Evolutionary conservation across 35 echinoderm and acorn worm species (phyloP).

Genomic region (Chiridota heheva): DNA sequence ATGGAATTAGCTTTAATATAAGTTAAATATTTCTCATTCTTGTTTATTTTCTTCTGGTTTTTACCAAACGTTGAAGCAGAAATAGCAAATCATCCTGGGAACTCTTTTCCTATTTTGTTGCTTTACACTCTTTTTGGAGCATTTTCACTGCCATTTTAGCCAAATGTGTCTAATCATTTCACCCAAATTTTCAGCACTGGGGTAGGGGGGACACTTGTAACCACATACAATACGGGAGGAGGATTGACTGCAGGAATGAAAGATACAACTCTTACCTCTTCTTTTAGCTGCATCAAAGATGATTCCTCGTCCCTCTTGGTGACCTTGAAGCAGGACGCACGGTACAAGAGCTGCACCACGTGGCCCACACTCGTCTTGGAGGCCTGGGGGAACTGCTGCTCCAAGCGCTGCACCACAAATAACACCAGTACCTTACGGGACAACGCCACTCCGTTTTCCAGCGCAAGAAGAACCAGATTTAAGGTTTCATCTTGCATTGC

Average conservation of each 20-base stretch:
- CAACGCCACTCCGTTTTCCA: constrained; percentile 85
- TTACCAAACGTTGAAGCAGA: too few relatives aligned
- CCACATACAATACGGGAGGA: background rate
- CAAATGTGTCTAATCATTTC: too few relatives aligned
- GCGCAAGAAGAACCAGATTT: constrained; percentile 86
- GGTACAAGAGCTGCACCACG: constrained; percentile 96
- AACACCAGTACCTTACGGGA: constrained; percentile 98
- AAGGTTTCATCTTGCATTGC: constrained; percentile 97
- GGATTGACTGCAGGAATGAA: background rate
- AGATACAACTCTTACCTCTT: constrained; percentile 73
- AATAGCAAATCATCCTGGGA: too few relatives aligned
- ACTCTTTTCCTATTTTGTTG: too few relatives aligned
- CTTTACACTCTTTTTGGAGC: too few relatives aligned
- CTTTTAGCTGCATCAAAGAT: constrained; percentile 96
- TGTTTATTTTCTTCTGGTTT: too few relatives aligned
- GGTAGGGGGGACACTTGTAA: too few relatives aligned
- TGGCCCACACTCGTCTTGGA: constrained; percentile 98
- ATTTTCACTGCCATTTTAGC: too few relatives aligned
- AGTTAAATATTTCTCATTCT: too few relatives aligned
- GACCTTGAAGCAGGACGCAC: constrained; percentile 97
- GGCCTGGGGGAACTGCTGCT: constrained; percentile 90
- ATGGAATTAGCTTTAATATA: too few relatives aligned
- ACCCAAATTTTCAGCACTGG: too few relatives aligned
- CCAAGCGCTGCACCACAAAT: constrained; percentile 94
- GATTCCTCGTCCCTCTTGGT: constrained; percentile 94